phyloP scores from a whole-genome alignment of 2,113 vertebrate genomes.

The Anhinga anhinga region DNA sequence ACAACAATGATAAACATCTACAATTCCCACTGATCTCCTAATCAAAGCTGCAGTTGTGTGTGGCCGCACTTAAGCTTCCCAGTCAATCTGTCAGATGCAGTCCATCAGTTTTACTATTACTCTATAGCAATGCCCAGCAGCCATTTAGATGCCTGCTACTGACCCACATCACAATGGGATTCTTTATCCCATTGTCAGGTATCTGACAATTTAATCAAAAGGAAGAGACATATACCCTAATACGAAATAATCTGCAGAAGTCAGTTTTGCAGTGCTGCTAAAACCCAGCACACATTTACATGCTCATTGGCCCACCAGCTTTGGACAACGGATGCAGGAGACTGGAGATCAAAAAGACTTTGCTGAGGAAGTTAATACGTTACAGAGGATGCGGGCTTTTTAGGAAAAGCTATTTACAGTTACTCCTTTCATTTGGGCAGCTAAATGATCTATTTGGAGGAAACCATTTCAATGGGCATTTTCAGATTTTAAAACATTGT shows the following conservation, averaged over 20 bases:
- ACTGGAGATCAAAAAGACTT: neutral
- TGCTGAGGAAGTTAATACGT: neutral
- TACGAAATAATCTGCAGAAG: neutral
- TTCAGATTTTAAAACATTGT: neutral
- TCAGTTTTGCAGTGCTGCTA: neutral
- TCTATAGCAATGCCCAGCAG: neutral
- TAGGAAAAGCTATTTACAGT: neutral
- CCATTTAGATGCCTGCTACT: neutral
- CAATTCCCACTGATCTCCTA: neutral
- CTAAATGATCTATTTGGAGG: neutral
- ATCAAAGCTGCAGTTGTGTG: neutral
- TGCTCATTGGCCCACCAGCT: neutral
- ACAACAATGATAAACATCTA: neutral
- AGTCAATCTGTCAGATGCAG: neutral
- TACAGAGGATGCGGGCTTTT: neutral
- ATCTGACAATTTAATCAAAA: neutral
- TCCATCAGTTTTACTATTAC: constrained; percentile 5
- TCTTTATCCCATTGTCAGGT: neutral
- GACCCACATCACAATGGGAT: neutral
- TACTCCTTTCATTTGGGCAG: neutral
- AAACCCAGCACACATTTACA: neutral
- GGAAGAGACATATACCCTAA: neutral
- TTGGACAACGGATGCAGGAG: neutral
- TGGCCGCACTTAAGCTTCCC: neutral
- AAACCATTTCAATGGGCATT: neutral